Evolutionary conservation across 2,888 invertebrate genomes (phyloP), one percentile per base, ranked within the genome.

Genomic region (Brachypterus glaber): DNA sequence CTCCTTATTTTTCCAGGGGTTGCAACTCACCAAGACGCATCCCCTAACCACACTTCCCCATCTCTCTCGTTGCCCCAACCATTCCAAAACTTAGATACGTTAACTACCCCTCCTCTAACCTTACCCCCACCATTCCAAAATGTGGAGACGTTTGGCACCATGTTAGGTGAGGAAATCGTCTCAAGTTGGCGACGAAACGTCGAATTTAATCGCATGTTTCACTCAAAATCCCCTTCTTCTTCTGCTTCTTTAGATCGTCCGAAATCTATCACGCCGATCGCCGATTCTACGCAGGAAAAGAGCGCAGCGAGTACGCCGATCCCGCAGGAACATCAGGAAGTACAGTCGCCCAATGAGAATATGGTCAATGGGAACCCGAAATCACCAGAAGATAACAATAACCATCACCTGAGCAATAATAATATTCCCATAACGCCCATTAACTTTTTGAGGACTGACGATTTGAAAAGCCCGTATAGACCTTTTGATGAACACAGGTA

Each of bases 131-230:
- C 73, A 46, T 71, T 77, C 54, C 76, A 77, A 62, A 78, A 75
- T 66, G 77, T 79, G 55, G 79, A 79, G 61, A 71, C 74, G 54
- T 79, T 81, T 71, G 82, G 82, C 68, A 76, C 78, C 49, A 70
- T 79, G 60, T 72, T 85, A 62, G 87, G 87, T 65, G 83, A 85
- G 65, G 85, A 86, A 66, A 79, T 87, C 64, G 86, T 86, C 64
- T 78, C 77, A 55, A 78, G 79, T 63, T 82, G 82, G 79, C 75
- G 82, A 60, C 76, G 79, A 54, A 77, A 77, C 55, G 71, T 81
- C 60, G 80, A 81, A 61, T 63, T 70, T 51, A 61, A 53, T 48
- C 58, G 52, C 47, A 30, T 52, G n/a, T n/a, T n/a, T n/a, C n/a
- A n/a, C n/a, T 5, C 27, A 9, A 5, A 11, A 45, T 50, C 50